phyloP scores from a whole-genome alignment of 2,888 invertebrate species.

The Phyllotreta striolata region DNA sequence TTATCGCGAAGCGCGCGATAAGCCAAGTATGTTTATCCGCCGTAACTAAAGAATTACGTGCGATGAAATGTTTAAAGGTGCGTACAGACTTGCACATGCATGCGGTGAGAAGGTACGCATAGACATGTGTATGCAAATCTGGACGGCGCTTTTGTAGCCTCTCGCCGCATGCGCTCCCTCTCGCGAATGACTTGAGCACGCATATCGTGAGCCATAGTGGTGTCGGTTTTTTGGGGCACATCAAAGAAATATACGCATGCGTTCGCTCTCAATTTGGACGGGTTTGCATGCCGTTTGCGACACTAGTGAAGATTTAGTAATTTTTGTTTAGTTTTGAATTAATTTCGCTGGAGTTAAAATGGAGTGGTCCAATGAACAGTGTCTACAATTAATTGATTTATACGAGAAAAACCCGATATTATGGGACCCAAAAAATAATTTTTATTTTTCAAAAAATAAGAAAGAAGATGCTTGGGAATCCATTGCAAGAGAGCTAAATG shows the following conservation, averaged over 20 bases:
- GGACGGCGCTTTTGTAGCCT: conserved; percentile 1
- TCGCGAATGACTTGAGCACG: conserved; percentile 15
- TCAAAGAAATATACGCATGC: conserved; percentile 18
- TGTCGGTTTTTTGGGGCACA: conserved; percentile 19
- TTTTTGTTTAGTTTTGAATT: too few relatives aligned
- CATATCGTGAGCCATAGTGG: not conserved
- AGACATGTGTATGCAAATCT: not conserved
- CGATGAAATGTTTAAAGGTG: too few relatives aligned
- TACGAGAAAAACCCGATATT: conserved; percentile 3
- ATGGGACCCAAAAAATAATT: conserved; percentile 9
- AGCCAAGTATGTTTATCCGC: too few relatives aligned
- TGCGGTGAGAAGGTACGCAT: conserved; percentile 3
- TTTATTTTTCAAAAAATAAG: not conserved
- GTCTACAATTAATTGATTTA: conserved; percentile 5
- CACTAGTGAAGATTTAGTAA: too few relatives aligned
- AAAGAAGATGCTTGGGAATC: conserved; percentile 3
- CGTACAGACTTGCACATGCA: conserved; percentile 8
- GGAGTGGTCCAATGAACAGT: conserved; percentile 7
- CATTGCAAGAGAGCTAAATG: not conserved
- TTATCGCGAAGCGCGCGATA: too few relatives aligned
- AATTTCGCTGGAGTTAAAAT: not conserved
- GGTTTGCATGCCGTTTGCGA: too few relatives aligned
- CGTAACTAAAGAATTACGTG: too few relatives aligned
- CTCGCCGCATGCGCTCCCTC: conserved; percentile 14
- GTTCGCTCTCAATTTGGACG: conserved; percentile 10